Base-by-base conservation (phyloP, 2,797 vertebrate species). In the Glyptemys insculpta region DNA sequence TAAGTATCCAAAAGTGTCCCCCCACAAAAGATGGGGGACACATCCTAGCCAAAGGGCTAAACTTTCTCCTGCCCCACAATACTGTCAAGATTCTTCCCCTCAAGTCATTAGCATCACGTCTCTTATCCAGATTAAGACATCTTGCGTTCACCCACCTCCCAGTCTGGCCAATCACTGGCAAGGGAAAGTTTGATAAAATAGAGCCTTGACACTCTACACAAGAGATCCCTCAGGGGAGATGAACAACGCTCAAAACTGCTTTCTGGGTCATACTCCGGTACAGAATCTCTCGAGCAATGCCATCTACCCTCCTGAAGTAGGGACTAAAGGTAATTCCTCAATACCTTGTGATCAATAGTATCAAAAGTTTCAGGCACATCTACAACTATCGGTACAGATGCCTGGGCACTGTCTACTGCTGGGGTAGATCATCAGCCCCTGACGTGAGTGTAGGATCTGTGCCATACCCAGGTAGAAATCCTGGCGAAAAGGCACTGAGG, bases 401-500 rank as follows among this genome's bases (percentile, higher is more conserved):
- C 94, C 92, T 93, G 94, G 96, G 94, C 91, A 94, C 96, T 37
- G 10, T 23, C n/a, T 72, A 10, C 23, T 72, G 18, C n/a, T 59
- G 57, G 57, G 31, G 29, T 31, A 59, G 57, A 31, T 59, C 57
- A 15, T 59, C 57, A 59, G 57, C 29, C 11, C 31, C 29, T 59
- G 14, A 59, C 14, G 3, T 59, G 29, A 59, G 92, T 2, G 19
- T 74, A 88, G 95, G 96, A 97, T 96, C 96, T 97, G 87, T 97
- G 96, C 96, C 96, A 96, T 97, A 97, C 94, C 94, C 95, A 97
- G 96, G 96, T 97, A 96, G 96, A 97, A 97, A 96, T 94, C 94
- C 95, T 96, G 89, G 95, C 93, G 92, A 96, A 97, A 96, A 97
- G 96, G 97, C 94, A 96, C 92, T 86, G 78, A 97, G 95, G 97